phyloP scores from a whole-genome alignment of 2,888 invertebrate species.

The Hydroisotoma schaefferi region DNA sequence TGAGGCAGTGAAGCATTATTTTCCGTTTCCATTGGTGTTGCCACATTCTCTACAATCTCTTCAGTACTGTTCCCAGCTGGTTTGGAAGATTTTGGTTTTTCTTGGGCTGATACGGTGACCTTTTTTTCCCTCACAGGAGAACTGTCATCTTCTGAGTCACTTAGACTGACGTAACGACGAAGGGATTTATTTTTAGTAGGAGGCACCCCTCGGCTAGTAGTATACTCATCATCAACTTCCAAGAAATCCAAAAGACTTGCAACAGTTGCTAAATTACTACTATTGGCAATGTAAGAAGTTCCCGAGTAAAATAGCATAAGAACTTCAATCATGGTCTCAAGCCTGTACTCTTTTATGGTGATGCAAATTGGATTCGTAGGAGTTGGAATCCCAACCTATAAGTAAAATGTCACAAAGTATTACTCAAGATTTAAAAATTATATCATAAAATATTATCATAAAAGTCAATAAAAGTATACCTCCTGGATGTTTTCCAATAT shows the following conservation, averaged over 20 bases:
- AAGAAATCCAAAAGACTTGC: background rate
- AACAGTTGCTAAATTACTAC: background rate
- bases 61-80: too few species aligned
- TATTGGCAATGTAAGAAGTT: too few species aligned
- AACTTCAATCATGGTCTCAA: background rate
- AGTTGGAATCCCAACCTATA: background rate
- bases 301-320: background rate
- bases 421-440: background rate
- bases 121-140: too few species aligned
- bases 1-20: too few species aligned
- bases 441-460: background rate
- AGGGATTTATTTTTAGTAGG: background rate
- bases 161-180: background rate
- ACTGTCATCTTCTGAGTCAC: too few species aligned
- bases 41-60: too few species aligned
- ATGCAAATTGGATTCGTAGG: background rate
- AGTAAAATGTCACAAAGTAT: background rate
- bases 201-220: too few species aligned
- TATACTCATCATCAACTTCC: background rate
- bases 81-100: too few species aligned
- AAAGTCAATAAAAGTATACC: too few species aligned
- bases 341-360: background rate
- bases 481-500: conserved; percentile 7
- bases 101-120: too few species aligned
- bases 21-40: too few species aligned